These are phyloP conservation scores for Micromys minutus DNA, from an alignment of 2,113 vertebrate genomes.

Conservation along the genomic window DNA sequence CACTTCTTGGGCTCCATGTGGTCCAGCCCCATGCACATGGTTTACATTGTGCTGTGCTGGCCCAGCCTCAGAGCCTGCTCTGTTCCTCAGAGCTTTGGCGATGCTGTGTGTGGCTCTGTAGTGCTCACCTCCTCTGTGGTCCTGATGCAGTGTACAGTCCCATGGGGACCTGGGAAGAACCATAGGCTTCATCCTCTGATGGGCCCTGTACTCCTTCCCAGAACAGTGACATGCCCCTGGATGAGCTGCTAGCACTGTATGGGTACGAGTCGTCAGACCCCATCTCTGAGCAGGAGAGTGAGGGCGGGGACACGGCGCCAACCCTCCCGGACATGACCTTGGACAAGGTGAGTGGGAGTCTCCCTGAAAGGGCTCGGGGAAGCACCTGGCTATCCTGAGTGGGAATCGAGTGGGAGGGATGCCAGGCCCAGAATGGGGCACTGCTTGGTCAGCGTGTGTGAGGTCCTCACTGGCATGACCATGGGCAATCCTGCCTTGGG, in stretches of 20 bases:
- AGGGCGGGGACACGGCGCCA: conserved; percentile 86
- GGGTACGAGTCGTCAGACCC: conserved; percentile 92
- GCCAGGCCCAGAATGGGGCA: background rate
- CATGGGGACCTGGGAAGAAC: background rate
- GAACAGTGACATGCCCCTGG: conserved; percentile 93
- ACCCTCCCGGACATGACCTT: conserved; percentile 91
- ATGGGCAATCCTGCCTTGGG: no score
- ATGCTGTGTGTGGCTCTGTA: background rate
- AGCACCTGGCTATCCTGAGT: no score
- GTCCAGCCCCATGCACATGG: background rate
- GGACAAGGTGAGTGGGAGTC: conserved; percentile 89
- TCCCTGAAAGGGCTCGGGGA: background rate
- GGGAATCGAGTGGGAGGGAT: background rate
- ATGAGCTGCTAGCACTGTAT: conserved; percentile 94
- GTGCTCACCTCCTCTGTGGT: background rate
- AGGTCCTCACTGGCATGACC: background rate
- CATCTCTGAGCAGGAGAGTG: conserved; percentile 89
- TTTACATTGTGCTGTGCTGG: background rate
- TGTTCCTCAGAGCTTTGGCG: background rate
- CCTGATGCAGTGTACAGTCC: no score
- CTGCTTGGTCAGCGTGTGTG: background rate
- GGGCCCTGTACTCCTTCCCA: conserved; percentile 74
- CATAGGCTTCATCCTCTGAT: conserved; percentile 30
- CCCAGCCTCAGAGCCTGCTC: background rate
- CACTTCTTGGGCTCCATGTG: background rate